Base-by-base conservation (phyloP, 2,888 invertebrate genomes). In the Petrolisthes manimaculis region DNA sequence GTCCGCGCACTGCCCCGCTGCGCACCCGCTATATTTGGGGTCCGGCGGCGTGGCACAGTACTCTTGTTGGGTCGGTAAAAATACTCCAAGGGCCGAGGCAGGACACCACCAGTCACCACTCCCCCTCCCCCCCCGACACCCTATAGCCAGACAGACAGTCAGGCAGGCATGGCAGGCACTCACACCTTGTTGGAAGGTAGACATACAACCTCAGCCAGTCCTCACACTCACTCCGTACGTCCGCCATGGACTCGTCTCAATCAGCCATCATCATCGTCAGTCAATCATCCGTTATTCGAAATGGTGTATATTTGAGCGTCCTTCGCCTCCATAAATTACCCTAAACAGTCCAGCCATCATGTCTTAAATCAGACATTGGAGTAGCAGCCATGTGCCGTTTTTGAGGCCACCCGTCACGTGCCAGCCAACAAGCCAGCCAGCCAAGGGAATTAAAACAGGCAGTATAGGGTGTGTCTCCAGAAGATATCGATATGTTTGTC, bases 21-120 rank as follows among this genome's bases (percentile, higher is more conserved):
- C 89, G 89, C 89, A 86, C 85, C 55, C 74, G 55, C 89, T 89
- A 89, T 89, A 89, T 89, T 89, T 83, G 89, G 89, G 77, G 24
- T 67, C 67, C 61, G 77, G 86, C 77, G 85, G 69, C 82, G 84
- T 55, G 88, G 37, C 84, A 81, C 80, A 81, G 81, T 84, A 84
- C 88, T 84, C 81, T 61, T 24, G 79, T 53, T 9, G 75, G 67
- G 69, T 21, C 53, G 53, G 86, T 86, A 83, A 83, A 89, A 82
- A 83, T 82, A 82, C 69, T 56, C 80, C 84, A 69, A 80, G 80
- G 85, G 88, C 71, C 37, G 61, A 24, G 53, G 77, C 53, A 77
- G 77, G 54, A 61, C 81, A 21, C 37, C 81, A 37, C 24, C 71
- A 37, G 71, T 54, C 74, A 21, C 55, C 78, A 79, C 54, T 9